Base-by-base conservation (phyloP, 2,113 vertebrate species). In the Apaloderma vittatum region DNA sequence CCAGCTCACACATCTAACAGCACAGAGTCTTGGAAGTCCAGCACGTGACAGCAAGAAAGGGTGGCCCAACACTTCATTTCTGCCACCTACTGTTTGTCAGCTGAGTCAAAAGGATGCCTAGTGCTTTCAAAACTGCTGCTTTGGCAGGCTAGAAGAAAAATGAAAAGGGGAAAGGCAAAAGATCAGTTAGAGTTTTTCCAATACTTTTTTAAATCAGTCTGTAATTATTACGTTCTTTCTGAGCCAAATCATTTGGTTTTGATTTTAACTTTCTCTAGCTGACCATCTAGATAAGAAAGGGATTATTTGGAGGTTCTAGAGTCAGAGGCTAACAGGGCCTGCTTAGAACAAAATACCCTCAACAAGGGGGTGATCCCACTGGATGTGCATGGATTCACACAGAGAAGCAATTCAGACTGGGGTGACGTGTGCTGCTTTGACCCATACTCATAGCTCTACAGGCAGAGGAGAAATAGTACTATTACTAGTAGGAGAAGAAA, bases 321-420 rank as follows among this genome's bases (percentile, higher is more conserved):
- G 8, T 36, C 51, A 79, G 62, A 78, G 22, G 20, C 9, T 79
- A 59, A 43, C 6, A 48, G 9, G 14, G 15, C 6, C 12, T 72
- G 20, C 52, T 71, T 27, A 71, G 48, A 11, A 81, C 24, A 91
- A 84, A 90, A 90, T 22, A 55, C 11, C 6, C 48, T 82, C 34
- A 54, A 5, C 9, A 26, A 68, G 18, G 17, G 11, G 22, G 11
- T 63, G 20, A 16, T 43, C 15, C 22, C 32, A 26, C 6, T 2
- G 5, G 36, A 7, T 11, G 2, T 18, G 3, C 6, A 2, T 21
- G 8, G 24, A 37, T 63, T 29, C 59, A 52, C 12, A 37, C 0
- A 1, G 22, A 74, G 34, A 96, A 93, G 23, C n/a, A 86, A 59
- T 26, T 74, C 46, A 37, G 23, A 48, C 9, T 76, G 9, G 30